Base-by-base conservation (phyloP, 2,888 invertebrate genomes). In the Halictus quadricinctus region DNA sequence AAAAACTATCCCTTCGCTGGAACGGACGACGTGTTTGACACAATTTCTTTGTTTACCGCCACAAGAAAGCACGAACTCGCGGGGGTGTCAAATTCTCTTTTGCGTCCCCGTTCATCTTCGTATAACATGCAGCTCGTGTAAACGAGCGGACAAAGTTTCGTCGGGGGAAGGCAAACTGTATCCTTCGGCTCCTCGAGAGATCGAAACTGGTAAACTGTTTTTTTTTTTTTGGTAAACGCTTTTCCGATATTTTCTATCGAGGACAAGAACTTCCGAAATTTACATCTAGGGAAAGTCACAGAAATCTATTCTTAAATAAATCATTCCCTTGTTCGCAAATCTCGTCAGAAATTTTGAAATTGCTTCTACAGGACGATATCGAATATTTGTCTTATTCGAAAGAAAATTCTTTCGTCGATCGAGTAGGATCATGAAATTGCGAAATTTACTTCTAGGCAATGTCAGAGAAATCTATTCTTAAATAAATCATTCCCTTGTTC, bases 121-220 rank as follows among this genome's bases (percentile, higher is more conserved):
- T 50, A 58, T 54, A 54, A 54, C 48, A 54, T 43, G 29, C 21
- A 36, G 58, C 66, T 48, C 12, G 54, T 41, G 29, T 18, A 41
- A 82, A 29, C 58, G 18, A 73, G 83, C 25, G 54, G 66, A 64
- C n/a, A 41, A 75, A 80, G 76, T 73, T 73, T 41, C 72, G 15
- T 72, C 18, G 66, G 10, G 29, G 58, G 76, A 46, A 72, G 58
- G 46, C 18, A 48, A 82, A 75, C 83, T 73, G 66, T 41, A 72
- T 25, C 73, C 46, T 10, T 21, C n/a, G 41, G 72, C 13, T 72
- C 36, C 25, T 43, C 25, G 48, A 73, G 48, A 48, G 18, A n/a
- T 13, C 18, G 58, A 21, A 46, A 18, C 18, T 36, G 66, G 29
- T 36, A 50, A 50, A 50, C 50, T 25, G 10, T 12, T 29, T 72